Base-by-base conservation (phyloP, 2,113 vertebrate species). In the Sclerurus mexicanus region DNA sequence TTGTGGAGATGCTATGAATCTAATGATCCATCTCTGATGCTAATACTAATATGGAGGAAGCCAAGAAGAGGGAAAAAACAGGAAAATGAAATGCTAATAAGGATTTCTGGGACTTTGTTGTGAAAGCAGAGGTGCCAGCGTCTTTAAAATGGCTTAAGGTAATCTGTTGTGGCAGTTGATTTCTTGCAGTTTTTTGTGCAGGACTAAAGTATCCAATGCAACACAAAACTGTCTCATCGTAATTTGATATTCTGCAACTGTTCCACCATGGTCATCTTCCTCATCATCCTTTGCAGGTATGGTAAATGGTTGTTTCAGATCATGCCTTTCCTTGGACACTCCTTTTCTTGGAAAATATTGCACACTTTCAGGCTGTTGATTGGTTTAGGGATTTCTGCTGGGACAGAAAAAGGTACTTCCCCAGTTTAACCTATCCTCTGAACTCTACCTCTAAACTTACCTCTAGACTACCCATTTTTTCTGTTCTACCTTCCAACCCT, bases 401-500 rank as follows among this genome's bases (percentile, higher is more conserved):
- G 40, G 27, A 35, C 30, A 74, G 18, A 77, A 82, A 91, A 91
- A 86, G 39, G 39, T 12, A 53, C 7, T 73, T 71, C 33, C 23
- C 7, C 16, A 58, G 4, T 16, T 62, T 76, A 82, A 21, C 14
- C 53, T 50, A 77, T 86, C 20, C 40, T 28, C 68, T 75, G 75
- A 88, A 39, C 40, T 23, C 14, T 42, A 42, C 40, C 40, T 42
- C 40, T 42, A 42, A 14, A 42, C 40, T 22, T 75, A 79, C n/a
- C 22, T 75, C 60, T 66, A 78, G 53, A 81, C 66, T 81, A 77
- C 60, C 31, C 14, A 4, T 56, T 81, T 90, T 94, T 96, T 93
- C 77, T 90, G 28, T 80, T 93, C 68, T 81, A 50, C 49, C 53
- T 94, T 93, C 64, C 64, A 92, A 71, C 14, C 83, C 79, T 81